These are phyloP conservation scores for Petrophora chlorosata DNA, from an alignment of 2,888 invertebrate genomes.

Conservation along the genomic window DNA sequence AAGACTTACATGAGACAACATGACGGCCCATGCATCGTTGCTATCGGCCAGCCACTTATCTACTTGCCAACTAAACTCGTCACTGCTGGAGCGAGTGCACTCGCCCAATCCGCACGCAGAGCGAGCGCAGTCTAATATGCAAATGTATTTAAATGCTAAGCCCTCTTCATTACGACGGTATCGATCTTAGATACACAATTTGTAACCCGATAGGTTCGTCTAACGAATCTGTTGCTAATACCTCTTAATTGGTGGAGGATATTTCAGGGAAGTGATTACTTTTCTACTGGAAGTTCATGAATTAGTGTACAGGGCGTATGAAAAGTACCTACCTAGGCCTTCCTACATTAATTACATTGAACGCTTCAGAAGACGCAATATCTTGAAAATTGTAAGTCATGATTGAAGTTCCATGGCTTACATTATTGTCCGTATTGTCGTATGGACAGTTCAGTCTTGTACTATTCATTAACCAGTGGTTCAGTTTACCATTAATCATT, in stretches of 20 bases:
- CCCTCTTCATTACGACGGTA: constrained; percentile 82
- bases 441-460: no score
- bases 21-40: constrained; percentile 27
- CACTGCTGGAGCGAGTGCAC: constrained; percentile 36
- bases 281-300: not conserved
- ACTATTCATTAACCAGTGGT: no score
- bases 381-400: no score
- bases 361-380: no score
- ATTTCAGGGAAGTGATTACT: constrained; percentile 3
- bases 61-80: constrained; percentile 40
- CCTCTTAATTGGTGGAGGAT: constrained; percentile 35
- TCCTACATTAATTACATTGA: no score
- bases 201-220: constrained; percentile 78
- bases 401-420: no score
- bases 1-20: constrained; percentile 27
- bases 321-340: no score
- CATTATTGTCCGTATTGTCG: no score
- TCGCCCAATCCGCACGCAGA: constrained; percentile 45
- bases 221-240: constrained; percentile 68
- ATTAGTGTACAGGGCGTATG: not conserved
- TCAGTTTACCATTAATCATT: no score
- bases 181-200: constrained; percentile 84
- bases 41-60: constrained; percentile 36
- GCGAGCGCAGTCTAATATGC: constrained; percentile 81
- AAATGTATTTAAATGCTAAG: constrained; percentile 83